Evolutionary conservation across 2,888 invertebrate species (phyloP).

Genomic region (Acleris laterana): DNA sequence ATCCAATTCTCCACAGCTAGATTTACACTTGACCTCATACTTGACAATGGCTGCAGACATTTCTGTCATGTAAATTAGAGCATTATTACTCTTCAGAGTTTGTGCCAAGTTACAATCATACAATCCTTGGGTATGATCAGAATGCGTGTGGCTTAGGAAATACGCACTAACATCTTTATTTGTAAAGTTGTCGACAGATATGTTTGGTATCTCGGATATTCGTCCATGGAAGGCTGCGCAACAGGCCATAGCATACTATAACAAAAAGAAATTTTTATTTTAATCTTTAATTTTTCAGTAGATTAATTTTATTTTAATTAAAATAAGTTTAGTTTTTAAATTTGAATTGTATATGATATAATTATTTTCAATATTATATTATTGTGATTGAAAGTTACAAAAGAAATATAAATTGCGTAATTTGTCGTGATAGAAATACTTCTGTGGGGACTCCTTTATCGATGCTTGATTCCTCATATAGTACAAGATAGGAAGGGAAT

Average conservation of each 20-base stretch:
- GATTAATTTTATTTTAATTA: too few species aligned
- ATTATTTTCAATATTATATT: too few species aligned
- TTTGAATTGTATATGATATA: too few species aligned
- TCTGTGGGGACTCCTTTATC: too few species aligned
- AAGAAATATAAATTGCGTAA: neutral
- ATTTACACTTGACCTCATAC: constrained; percentile 40
- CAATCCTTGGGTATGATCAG: constrained; percentile 79
- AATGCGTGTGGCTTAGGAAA: constrained; percentile 88
- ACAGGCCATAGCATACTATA: constrained; percentile 12
- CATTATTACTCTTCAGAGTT: constrained; percentile 34
- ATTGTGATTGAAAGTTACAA: too few species aligned
- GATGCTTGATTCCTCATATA: too few species aligned
- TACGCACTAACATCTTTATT: constrained; percentile 77
- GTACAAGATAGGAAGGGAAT: too few species aligned
- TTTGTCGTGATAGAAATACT: neutral
- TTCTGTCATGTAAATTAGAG: constrained; percentile 57
- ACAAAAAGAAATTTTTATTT: too few species aligned
- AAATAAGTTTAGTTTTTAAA: too few species aligned
- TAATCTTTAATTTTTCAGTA: too few species aligned
- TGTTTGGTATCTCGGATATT: constrained; percentile 85
- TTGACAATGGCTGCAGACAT: constrained; percentile 54
- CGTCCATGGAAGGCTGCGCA: constrained; percentile 82
- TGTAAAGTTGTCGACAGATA: constrained; percentile 86
- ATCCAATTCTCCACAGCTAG: constrained; percentile 45
- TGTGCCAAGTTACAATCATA: constrained; percentile 12